phyloP scores from a whole-genome alignment of 2,888 invertebrate genomes.

The Hedychridium roseum region DNA sequence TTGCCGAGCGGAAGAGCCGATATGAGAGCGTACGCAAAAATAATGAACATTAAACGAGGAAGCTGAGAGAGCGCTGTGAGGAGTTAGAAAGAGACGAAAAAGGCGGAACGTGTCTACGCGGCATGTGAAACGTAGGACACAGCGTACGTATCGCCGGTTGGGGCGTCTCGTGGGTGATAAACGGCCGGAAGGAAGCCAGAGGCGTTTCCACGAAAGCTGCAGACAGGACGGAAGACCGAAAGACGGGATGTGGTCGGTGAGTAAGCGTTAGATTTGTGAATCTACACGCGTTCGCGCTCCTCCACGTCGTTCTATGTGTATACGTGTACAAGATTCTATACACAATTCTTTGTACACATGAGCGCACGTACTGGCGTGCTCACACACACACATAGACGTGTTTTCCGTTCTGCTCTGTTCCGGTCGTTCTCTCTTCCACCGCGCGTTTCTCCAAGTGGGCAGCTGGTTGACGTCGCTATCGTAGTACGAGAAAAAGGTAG shows the following conservation, averaged over 20 bases:
- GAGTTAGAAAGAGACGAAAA: not conserved
- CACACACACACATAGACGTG: not conserved
- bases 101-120: not conserved
- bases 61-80: no score
- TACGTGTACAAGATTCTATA: conserved; percentile 4
- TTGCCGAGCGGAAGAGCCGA: no score
- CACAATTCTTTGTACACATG: not conserved
- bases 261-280: conserved; percentile 22
- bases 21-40: no score
- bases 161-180: conserved; percentile 41
- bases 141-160: conserved; percentile 20
- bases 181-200: conserved; percentile 58
- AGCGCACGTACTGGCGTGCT: not conserved
- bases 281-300: no score
- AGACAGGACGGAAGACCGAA: conserved; percentile 45
- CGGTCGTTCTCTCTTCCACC: conserved; percentile 2
- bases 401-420: not conserved
- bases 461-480: conserved; percentile 32
- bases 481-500: conserved; percentile 14
- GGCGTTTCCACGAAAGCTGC: conserved; percentile 51
- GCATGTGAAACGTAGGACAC: conserved; percentile 22
- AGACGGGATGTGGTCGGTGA: conserved; percentile 49
- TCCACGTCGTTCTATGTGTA: conserved; percentile 18
- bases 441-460: conserved; percentile 12
- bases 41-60: no score